Conservation (phyloP, 92 coral and sea anemone species). For the Epizoanthus stellaris region DNA sequence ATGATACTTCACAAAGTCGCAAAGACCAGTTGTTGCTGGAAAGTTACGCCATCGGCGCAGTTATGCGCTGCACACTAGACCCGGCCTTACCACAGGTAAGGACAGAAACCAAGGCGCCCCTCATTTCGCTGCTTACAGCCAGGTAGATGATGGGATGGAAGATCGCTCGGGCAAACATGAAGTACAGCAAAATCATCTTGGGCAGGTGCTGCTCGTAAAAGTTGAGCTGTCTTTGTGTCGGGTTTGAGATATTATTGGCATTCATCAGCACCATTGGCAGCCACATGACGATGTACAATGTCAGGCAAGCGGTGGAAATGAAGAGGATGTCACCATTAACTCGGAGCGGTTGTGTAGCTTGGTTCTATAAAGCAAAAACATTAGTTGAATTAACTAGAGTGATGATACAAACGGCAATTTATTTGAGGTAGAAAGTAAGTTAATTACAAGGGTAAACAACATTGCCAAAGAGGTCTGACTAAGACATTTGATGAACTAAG, state of each 20-base stretch:
- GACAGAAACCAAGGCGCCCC: not conserved
- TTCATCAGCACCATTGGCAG: conserved; percentile 11
- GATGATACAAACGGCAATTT: too few species aligned
- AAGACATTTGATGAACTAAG: too few species aligned
- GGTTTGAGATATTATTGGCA: not conserved
- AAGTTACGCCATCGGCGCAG: not conserved
- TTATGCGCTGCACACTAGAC: not conserved
- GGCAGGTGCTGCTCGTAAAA: not conserved
- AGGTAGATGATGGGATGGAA: conserved; percentile 19
- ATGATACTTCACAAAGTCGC: too few species aligned
- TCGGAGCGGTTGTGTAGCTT: too few species aligned
- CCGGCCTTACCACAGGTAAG: not conserved
- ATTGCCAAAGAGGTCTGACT: too few species aligned
- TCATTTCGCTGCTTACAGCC: conserved; percentile 10
- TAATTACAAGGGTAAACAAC: too few species aligned
- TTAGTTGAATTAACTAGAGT: too few species aligned
- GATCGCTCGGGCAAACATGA: conserved; percentile 41
- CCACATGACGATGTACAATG: conserved; percentile 14
- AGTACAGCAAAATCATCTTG: not conserved
- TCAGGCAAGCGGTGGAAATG: conserved; percentile 15
- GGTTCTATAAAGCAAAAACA: not conserved
- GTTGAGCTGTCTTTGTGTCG: not conserved
- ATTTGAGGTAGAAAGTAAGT: too few species aligned
- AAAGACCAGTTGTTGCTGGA: not conserved
- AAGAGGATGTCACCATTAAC: conserved; percentile 2